Base-by-base conservation (phyloP, 2,113 vertebrate genomes). In the Hyperopisus bebe region DNA sequence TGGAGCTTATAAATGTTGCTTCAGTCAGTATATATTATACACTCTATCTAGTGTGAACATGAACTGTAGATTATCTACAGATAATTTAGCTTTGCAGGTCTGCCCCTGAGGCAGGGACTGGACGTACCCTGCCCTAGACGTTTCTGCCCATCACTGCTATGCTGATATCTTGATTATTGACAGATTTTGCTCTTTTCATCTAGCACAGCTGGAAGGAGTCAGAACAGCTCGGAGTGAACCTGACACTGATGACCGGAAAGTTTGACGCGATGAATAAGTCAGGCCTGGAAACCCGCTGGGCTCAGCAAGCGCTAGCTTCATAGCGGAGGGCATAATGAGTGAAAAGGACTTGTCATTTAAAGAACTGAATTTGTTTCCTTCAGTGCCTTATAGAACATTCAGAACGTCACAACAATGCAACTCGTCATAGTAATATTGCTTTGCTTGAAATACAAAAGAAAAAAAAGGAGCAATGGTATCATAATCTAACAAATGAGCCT, bases 311-410 rank as follows among this genome's bases (percentile, higher is more conserved):
- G 91, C 93, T 94, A 96, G 94, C 96, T 93, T 89, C 92, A 95
- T 50, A 95, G 93, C 95, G 95, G 96, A 95, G 93, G 96, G 96
- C 92, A 92, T 95, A 92, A 93, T 82, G 97, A 97, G 97, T 97
- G 97, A 97, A 98, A 96, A 96, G 96, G 97, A 97, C 97, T 97
- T 97, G 97, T 97, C 96, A 96, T 93, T 92, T 92, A 93, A 97
- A 96, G 96, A 97, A 96, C 95, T 96, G 95, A 92, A 94, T 94
- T 95, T 88, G 93, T 95, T 97, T 97, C 97, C 97, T 98, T 97
- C 97, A 98, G 98, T 99, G 98, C 98, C 98, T 99, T 99, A 99
- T 95, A 97, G 97, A 99, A 98, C 95, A 97, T 96, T 98, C 97
- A 96, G 96, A 96, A 96, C 98, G 96, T 98, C 95, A 95, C 95